These are phyloP conservation scores for Paralichthys olivaceus DNA, from an alignment of 2,113 vertebrate species.

Conservation along the genomic window DNA sequence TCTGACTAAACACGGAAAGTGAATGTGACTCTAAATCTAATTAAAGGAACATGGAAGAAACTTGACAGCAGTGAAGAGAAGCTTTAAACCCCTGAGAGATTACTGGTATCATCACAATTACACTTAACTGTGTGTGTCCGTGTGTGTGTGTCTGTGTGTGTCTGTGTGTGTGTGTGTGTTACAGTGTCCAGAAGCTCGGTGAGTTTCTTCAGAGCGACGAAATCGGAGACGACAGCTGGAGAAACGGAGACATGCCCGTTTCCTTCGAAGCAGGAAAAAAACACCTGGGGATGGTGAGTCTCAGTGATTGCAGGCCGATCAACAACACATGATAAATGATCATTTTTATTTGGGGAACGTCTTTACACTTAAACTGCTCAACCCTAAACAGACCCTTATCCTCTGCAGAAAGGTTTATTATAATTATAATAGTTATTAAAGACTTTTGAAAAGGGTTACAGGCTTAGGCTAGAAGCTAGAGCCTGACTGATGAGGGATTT, in stretches of 20 bases:
- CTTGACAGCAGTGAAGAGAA: slow-evolving; percentile 40
- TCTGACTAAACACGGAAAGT: not conserved
- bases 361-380: no score
- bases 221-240: slow-evolving; percentile 95
- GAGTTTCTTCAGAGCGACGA: slow-evolving; percentile 97
- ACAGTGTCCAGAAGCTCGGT: slow-evolving; percentile 94
- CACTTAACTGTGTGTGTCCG: slow-evolving; percentile 2
- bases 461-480: no score
- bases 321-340: no score
- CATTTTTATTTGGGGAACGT: no score
- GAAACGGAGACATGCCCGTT: slow-evolving; percentile 86
- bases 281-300: slow-evolving; percentile 87
- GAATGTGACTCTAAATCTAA: slow-evolving; percentile 27
- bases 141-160: slow-evolving; percentile 25
- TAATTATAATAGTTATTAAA: no score
- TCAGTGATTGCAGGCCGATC: not conserved
- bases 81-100: slow-evolving; percentile 60
- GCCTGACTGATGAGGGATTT: no score
- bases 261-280: slow-evolving; percentile 91
- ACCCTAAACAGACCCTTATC: no score
- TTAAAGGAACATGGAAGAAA: slow-evolving; percentile 46
- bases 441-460: no score
- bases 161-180: slow-evolving; percentile 27
- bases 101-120: slow-evolving; percentile 7
- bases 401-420: no score